Evolutionary conservation across 2,797 vertebrate genomes (phyloP), one percentile per base, ranked within the genome.

Genomic region (Thaleichthys pacificus): DNA sequence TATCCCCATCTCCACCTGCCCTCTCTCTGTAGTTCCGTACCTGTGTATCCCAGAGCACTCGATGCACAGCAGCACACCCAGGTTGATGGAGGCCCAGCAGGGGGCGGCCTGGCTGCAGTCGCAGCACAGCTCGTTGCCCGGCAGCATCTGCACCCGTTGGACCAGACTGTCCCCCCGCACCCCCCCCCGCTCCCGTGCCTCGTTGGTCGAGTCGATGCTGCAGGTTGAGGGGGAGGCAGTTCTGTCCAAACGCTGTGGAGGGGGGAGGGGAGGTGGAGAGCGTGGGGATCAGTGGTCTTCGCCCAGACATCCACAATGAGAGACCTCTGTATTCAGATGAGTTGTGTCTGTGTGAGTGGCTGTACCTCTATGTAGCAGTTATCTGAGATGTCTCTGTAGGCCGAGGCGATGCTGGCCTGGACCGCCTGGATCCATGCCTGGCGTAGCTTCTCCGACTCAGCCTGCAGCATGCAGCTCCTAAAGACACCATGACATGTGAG

Each of bases 21-120:
- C 54, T n/a, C 54, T n/a, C 19, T 57, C 54, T 66, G 21, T 15
- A 51, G 12, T 32, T 17, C 47, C 22, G n/a, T 81, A 99, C 97
- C 97, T 97, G 94, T 99, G 97, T 88, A 99, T 98, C 7, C 97
- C 97, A 0, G 97, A 99, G 91, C 97, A 99, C 89, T 99, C 97
- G 0, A 99, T 99, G 91, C 97, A 99, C 49, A 99, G 96, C 82
- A 98, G 93, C 74, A 99, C 93, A 42, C 97, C 97, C 80, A 99
- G 92, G 91, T 99, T 99, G 92, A 99, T 99, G 80, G 96, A 98
- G 82, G 97, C 97, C 97, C 97, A 99, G 85, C 96, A 96, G 0
- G 97, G 97, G 60, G 97, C 95, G 0, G 91, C 79, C 80, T 97
- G 96, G 0, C 96, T 90, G 0, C 97, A 99, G 93, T 99, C 97